Percentiles rank a stretch among this genome's conserved stretches.
These are phyloP conservation scores for Dunckerocampus dactyliophorus DNA, from an alignment of 2,113 vertebrate species.

Conservation along the genomic window DNA sequence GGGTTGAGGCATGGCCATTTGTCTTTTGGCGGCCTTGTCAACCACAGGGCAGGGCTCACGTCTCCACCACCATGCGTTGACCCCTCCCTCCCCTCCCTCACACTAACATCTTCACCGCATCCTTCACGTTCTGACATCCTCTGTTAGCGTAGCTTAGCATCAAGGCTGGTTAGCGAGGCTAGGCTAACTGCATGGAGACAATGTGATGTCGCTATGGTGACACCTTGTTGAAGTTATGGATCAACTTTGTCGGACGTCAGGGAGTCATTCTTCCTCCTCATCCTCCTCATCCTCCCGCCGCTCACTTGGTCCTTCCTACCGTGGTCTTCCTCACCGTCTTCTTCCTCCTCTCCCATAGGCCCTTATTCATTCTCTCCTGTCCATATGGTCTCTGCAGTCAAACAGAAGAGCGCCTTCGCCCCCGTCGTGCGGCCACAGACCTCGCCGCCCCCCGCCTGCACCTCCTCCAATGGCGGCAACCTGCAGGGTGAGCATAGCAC, in stretches of 20 bases:
- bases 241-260: slow-evolving; percentile 72
- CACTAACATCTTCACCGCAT: slow-evolving; percentile 57
- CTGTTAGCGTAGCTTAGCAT: too few relatives aligned
- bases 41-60: too few relatives aligned
- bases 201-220: slow-evolving; percentile 16
- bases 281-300: slow-evolving; percentile 20
- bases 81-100: slow-evolving; percentile 15
- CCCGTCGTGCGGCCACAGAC: slow-evolving; percentile 90
- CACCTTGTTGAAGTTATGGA: slow-evolving; percentile 70
- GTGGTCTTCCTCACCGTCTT: slow-evolving; percentile 55
- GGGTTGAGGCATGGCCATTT: too few relatives aligned
- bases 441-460: slow-evolving; percentile 89
- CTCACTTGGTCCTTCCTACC: slow-evolving; percentile 64
- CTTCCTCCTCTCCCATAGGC: slow-evolving; percentile 69
- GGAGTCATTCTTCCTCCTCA: slow-evolving; percentile 31
- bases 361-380: slow-evolving; percentile 93
- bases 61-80: slow-evolving; percentile 37
- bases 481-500: slow-evolving; percentile 85
- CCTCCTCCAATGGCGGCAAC: slow-evolving; percentile 84
- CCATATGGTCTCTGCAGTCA: slow-evolving; percentile 97
- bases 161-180: too few relatives aligned
- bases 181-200: background rate
- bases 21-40: too few relatives aligned
- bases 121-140: slow-evolving; percentile 10
- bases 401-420: slow-evolving; percentile 98